These are phyloP conservation scores for Prietella phreatophila DNA, from an alignment of 2,113 vertebrate species.

Conservation along the genomic window DNA sequence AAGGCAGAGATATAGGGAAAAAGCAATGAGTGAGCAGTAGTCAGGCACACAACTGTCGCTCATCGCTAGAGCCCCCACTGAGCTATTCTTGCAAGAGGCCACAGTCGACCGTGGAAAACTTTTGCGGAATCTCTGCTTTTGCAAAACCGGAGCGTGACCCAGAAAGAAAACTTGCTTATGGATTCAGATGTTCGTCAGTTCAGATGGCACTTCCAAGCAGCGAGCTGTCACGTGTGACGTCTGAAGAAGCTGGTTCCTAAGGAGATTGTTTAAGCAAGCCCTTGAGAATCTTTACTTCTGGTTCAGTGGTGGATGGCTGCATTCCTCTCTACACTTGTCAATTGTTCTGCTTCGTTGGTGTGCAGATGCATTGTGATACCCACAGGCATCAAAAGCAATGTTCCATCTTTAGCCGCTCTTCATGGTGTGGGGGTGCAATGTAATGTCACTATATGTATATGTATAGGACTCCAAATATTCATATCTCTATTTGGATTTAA, in stretches of 20 bases:
- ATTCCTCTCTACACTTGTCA: neutral
- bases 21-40: neutral
- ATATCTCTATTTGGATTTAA: neutral
- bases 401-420: neutral
- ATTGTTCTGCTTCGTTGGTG: neutral
- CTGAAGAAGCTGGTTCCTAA: neutral
- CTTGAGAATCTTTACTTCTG: neutral
- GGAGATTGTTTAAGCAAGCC: neutral
- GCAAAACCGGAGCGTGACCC: neutral
- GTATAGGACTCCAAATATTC: neutral
- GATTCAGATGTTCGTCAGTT: constrained; percentile 1
- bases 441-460: neutral
- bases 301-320: neutral
- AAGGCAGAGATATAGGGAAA: constrained; percentile 21
- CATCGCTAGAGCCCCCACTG: constrained; percentile 24
- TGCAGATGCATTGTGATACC: neutral
- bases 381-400: neutral
- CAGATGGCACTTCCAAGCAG: neutral
- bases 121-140: constrained; percentile 9
- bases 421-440: neutral
- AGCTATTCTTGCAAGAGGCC: constrained; percentile 27
- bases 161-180: constrained; percentile 2
- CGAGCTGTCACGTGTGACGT: neutral
- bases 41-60: constrained; percentile 30
- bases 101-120: constrained; percentile 34